phyloP scores from a whole-genome alignment of 2,797 vertebrate genomes.

The Diplodus puntazzo region DNA sequence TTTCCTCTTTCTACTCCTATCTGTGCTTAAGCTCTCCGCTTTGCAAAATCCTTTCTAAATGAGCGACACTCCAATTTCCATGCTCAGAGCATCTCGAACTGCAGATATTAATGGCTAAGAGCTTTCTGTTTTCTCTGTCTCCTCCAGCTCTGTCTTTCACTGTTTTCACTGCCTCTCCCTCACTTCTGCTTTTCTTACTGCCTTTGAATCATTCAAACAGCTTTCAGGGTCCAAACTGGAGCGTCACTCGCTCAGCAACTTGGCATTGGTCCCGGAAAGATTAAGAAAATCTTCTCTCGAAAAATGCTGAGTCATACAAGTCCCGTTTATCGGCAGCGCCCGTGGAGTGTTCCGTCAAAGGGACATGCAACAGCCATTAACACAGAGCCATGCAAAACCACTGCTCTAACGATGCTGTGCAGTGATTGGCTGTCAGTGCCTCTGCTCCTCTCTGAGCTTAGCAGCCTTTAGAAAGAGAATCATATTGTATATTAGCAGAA shows the following conservation, averaged over 20 bases:
- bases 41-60: slow-evolving; percentile 16
- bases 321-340: slow-evolving; percentile 35
- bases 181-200: slow-evolving; percentile 27
- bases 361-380: slow-evolving; percentile 40
- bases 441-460: slow-evolving; percentile 27
- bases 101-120: slow-evolving; percentile 54
- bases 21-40: slow-evolving; percentile 25
- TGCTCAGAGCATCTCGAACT: slow-evolving; percentile 21
- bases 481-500: slow-evolving; percentile 38
- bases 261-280: slow-evolving; percentile 54
- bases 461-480: slow-evolving; percentile 23
- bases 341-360: slow-evolving; percentile 35
- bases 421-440: slow-evolving; percentile 63
- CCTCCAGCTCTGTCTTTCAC: slow-evolving; percentile 19
- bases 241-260: slow-evolving; percentile 31
- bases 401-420: slow-evolving; percentile 56
- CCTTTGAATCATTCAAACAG: slow-evolving; percentile 49
- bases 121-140: slow-evolving; percentile 40
- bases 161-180: slow-evolving; percentile 21
- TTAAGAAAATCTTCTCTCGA: slow-evolving; percentile 52
- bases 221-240: slow-evolving; percentile 28
- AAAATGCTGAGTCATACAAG: slow-evolving; percentile 65
- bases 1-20: slow-evolving; percentile 19
- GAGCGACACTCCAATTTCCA: slow-evolving; percentile 44
- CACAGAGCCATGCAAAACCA: slow-evolving; percentile 41